Percentiles rank a stretch among this genome's conserved stretches.
phyloP scores from a whole-genome alignment of 1,140 invertebrate species.

The Stegodyphus dumicola region DNA sequence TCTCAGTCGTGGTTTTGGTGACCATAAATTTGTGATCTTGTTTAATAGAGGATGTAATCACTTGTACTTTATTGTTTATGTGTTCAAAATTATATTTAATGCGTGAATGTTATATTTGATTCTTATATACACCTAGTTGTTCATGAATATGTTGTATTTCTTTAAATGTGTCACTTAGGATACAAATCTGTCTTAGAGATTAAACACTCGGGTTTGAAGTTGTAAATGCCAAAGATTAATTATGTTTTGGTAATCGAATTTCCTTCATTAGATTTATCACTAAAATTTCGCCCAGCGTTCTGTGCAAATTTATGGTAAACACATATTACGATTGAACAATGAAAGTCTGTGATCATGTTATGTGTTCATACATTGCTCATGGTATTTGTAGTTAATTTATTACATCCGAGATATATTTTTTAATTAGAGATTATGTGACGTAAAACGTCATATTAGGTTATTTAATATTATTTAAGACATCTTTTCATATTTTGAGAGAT shows the following conservation, averaged over 20 bases:
- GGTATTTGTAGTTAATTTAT: background rate
- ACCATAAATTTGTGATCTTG: slow-evolving; percentile 34
- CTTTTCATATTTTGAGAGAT: background rate
- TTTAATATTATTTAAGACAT: background rate
- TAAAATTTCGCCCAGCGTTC: too few relatives aligned
- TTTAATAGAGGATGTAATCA: too few relatives aligned
- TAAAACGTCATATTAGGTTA: too few relatives aligned
- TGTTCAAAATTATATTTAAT: background rate
- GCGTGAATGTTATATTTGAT: background rate
- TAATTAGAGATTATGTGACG: too few relatives aligned
- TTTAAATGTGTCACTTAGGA: background rate
- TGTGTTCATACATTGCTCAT: slow-evolving; percentile 11
- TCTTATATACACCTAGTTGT: slow-evolving; percentile 30
- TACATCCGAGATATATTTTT: too few relatives aligned
- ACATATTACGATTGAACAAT: background rate
- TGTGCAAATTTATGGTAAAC: background rate
- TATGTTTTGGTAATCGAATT: background rate
- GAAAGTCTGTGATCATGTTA: slow-evolving; percentile 1
- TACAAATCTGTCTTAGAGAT: background rate
- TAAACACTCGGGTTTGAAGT: background rate
- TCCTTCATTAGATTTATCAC: too few relatives aligned
- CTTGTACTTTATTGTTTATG: background rate
- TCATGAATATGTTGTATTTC: slow-evolving; percentile 5
- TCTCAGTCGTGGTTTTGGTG: slow-evolving; percentile 6
- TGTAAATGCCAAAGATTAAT: background rate